Conservation (phyloP, 1,140 invertebrate genomes). For the Microplitis demolitor region DNA sequence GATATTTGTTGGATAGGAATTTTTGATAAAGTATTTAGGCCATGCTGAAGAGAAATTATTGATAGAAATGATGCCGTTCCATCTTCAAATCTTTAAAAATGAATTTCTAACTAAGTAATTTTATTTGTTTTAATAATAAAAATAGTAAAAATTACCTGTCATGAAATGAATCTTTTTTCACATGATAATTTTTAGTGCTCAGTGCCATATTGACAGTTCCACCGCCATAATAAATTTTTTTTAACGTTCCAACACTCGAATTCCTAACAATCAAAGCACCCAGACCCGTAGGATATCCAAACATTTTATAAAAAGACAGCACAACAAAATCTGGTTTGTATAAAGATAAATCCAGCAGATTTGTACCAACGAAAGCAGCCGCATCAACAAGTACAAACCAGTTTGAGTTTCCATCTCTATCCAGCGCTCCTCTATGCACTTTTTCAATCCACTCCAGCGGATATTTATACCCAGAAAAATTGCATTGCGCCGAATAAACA, state of each 20-base stretch:
- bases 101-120: not conserved
- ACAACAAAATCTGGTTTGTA: slow-evolving; percentile 87
- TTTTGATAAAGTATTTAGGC: slow-evolving; percentile 73
- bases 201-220: slow-evolving; percentile 86
- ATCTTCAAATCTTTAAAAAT: slow-evolving; percentile 84
- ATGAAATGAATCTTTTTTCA: slow-evolving; percentile 68
- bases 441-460: slow-evolving; percentile 75
- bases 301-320: slow-evolving; percentile 97
- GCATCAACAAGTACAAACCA: slow-evolving; percentile 90
- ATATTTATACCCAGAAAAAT: slow-evolving; percentile 92
- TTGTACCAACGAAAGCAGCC: slow-evolving; percentile 81
- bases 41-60: slow-evolving; percentile 80
- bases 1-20: slow-evolving; percentile 73
- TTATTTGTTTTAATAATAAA: not conserved
- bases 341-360: slow-evolving; percentile 73
- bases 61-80: slow-evolving; percentile 89
- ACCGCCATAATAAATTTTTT: slow-evolving; percentile 87
- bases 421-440: slow-evolving; percentile 69
- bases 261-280: slow-evolving; percentile 86
- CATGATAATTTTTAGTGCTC: slow-evolving; percentile 71
- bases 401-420: slow-evolving; percentile 49
- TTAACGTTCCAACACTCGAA: slow-evolving; percentile 66
- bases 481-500: slow-evolving; percentile 90
- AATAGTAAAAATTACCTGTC: slow-evolving; percentile 67
- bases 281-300: slow-evolving; percentile 94